Evolutionary conservation across 2,797 vertebrate genomes (phyloP).

Genomic region (Leptodactylus fallax): DNA sequence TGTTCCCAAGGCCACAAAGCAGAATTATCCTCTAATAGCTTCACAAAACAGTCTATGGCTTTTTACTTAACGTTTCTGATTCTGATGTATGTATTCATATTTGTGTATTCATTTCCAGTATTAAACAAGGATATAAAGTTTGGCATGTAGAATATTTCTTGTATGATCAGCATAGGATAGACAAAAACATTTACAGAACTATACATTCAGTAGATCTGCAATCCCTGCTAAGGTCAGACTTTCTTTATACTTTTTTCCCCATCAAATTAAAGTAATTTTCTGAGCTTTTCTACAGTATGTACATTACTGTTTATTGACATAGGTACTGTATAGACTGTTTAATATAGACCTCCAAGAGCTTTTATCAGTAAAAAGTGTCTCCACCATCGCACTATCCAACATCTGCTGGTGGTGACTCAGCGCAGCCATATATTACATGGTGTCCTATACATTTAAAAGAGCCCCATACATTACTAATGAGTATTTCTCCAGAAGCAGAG

Average conservation of each 20-base stretch:
- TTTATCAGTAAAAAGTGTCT: not conserved
- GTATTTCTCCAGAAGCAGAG: too few relatives aligned
- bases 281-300: not conserved
- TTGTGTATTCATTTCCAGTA: not conserved
- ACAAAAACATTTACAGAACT: not conserved
- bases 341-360: not conserved
- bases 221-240: not conserved
- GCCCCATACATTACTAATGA: too few relatives aligned
- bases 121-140: not conserved
- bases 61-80: not conserved
- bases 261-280: not conserved
- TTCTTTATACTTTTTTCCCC: not conserved
- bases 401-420: not conserved
- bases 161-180: not conserved
- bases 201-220: not conserved
- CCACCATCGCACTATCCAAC: not conserved
- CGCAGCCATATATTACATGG: too few relatives aligned
- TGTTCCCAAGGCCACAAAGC: constrained; percentile 35
- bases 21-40: not conserved
- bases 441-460: too few relatives aligned
- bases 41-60: not conserved
- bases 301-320: not conserved
- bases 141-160: not conserved
- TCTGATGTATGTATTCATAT: not conserved
- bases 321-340: not conserved